phyloP scores from a whole-genome alignment of 1,140 invertebrate genomes.

The Aphelenchoides fujianensis region DNA sequence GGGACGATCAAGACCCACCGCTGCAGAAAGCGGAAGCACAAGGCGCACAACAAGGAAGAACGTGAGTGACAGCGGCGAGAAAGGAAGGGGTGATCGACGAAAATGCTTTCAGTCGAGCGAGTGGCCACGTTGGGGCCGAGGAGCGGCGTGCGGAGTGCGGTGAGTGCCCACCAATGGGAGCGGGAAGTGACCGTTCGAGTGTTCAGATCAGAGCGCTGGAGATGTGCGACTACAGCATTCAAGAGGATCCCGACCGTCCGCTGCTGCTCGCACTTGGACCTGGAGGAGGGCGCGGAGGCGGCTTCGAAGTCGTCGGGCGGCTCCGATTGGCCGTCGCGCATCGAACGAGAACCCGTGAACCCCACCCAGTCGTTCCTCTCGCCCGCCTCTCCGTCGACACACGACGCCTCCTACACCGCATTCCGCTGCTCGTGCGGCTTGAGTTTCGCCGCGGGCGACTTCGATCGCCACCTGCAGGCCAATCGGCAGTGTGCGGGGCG shows the following conservation, averaged over 20 bases:
- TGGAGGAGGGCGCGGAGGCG: too few relatives aligned
- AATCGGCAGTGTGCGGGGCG: not conserved
- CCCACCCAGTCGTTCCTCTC: not conserved
- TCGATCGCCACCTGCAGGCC: not conserved
- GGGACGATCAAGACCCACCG: not conserved
- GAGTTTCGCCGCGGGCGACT: not conserved
- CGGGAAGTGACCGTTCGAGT: not conserved
- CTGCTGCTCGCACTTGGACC: not conserved
- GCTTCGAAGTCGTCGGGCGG: too few relatives aligned
- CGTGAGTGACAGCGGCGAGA: slow-evolving; percentile 6
- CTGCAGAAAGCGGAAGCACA: slow-evolving; percentile 1
- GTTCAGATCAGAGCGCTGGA: not conserved
- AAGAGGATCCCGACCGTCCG: not conserved
- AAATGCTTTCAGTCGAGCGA: not conserved
- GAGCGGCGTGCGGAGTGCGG: slow-evolving; percentile 1
- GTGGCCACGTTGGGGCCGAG: not conserved
- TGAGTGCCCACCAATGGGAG: not conserved
- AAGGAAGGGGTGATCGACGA: not conserved
- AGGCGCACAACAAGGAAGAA: not conserved
- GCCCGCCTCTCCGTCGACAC: not conserved
- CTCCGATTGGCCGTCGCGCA: too few relatives aligned
- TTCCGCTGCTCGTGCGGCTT: not conserved
- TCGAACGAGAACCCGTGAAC: too few relatives aligned
- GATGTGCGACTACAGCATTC: not conserved
- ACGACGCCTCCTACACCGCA: not conserved